These are phyloP conservation scores for Coptodon bakossiorum DNA, from an alignment of 2,113 vertebrate genomes.

Conservation along the genomic window DNA sequence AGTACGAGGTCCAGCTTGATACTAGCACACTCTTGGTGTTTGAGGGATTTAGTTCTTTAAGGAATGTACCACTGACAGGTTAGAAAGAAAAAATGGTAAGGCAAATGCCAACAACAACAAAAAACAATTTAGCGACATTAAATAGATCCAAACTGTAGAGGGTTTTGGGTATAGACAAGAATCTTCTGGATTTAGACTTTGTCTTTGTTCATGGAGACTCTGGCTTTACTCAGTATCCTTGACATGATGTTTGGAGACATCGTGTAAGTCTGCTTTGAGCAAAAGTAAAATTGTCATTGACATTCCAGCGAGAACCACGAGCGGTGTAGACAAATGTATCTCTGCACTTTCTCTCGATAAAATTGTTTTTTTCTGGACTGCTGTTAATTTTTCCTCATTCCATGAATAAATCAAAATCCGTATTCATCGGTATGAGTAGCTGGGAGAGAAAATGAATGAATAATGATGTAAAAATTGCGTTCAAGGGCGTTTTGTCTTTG, in stretches of 20 bases:
- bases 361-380: background rate
- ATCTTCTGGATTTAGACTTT: background rate
- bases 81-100: background rate
- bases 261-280: background rate
- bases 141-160: too few species aligned
- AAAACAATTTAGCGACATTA: background rate
- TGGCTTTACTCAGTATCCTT: background rate
- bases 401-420: background rate
- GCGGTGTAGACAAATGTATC: background rate
- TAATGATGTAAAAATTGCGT: background rate
- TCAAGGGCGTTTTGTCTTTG: constrained; percentile 23
- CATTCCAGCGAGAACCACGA: background rate
- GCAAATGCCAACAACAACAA: background rate
- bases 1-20: background rate
- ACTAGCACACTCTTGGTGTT: background rate
- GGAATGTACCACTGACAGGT: background rate
- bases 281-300: background rate
- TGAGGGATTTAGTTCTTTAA: background rate
- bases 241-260: background rate
- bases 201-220: background rate
- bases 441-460: background rate
- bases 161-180: background rate
- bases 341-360: background rate
- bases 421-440: background rate
- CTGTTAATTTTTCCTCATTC: background rate